Percentiles rank a stretch among this genome's conserved stretches.
phyloP scores from a whole-genome alignment of 2,797 vertebrate species.

The Propithecus perrieri region DNA sequence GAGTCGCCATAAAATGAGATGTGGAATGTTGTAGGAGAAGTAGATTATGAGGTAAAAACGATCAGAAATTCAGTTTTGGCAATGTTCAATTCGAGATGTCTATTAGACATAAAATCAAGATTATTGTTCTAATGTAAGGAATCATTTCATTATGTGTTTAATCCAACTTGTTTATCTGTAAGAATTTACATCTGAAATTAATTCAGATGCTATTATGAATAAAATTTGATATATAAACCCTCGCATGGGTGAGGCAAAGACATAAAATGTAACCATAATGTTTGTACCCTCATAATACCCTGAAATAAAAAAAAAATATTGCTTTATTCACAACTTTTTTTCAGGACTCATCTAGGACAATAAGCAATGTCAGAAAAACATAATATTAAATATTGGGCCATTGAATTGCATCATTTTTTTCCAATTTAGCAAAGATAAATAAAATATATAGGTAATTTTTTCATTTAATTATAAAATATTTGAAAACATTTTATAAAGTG shows the following conservation, averaged over 20 bases:
- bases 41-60: not conserved
- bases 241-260: too few relatives aligned
- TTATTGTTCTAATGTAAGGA: not conserved
- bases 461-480: not conserved
- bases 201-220: not conserved
- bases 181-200: not conserved
- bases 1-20: not conserved
- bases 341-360: not conserved
- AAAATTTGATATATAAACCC: not conserved
- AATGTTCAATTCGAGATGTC: not conserved
- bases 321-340: not conserved
- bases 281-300: too few relatives aligned
- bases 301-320: not conserved
- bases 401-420: not conserved
- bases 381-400: not conserved
- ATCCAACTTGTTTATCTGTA: not conserved
- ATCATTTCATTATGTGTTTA: conserved; percentile 8
- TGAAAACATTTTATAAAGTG: not conserved
- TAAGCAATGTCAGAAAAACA: not conserved
- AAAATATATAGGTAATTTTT: not conserved
- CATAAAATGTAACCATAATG: too few relatives aligned
- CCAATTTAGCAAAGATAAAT: not conserved
- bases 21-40: not conserved
- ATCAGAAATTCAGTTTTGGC: not conserved
- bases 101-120: not conserved